A percentile compares a stretch with the other conserved stretches of the same genome.
Evolutionary conservation across 2,113 vertebrate species (phyloP).

Genomic region (Lathamus discolor): DNA sequence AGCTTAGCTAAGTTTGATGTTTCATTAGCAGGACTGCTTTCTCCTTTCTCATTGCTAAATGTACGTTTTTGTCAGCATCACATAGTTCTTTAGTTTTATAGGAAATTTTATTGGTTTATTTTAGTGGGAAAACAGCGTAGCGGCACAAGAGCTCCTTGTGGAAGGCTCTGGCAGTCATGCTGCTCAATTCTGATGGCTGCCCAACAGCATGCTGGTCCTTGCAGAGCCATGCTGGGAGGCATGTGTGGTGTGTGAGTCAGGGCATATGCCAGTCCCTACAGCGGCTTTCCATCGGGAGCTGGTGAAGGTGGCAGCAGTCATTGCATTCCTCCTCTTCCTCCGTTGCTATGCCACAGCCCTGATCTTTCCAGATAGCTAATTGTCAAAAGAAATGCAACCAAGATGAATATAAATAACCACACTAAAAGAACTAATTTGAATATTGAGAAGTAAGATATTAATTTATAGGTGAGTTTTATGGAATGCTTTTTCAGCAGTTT

Average conservation of each 20-base stretch:
- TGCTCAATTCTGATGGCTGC: not conserved
- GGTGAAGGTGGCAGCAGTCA: not conserved
- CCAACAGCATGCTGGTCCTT: rapidly evolving
- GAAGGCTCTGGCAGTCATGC: not conserved
- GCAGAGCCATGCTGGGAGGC: not conserved
- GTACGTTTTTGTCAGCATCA: rapidly evolving
- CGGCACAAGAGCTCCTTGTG: rapidly evolving
- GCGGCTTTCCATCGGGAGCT: not conserved
- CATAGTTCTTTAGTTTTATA: not conserved
- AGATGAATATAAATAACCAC: not conserved
- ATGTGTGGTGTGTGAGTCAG: rapidly evolving
- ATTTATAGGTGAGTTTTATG: not conserved
- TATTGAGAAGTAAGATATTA: not conserved
- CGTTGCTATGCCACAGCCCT: not conserved
- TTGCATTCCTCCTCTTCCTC: not conserved
- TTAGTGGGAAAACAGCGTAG: not conserved
- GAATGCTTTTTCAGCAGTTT: not conserved
- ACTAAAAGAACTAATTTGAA: not conserved
- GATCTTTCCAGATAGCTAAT: not conserved
- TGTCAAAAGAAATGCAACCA: not conserved
- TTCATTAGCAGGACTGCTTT: not conserved
- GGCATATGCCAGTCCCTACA: rapidly evolving
- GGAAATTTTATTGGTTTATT: not conserved
- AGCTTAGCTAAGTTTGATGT: not conserved
- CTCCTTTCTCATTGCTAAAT: not conserved